Evolutionary conservation across 2,888 invertebrate genomes (phyloP), one percentile per base, ranked within the genome.

Genomic region (Polyploca ridens): DNA sequence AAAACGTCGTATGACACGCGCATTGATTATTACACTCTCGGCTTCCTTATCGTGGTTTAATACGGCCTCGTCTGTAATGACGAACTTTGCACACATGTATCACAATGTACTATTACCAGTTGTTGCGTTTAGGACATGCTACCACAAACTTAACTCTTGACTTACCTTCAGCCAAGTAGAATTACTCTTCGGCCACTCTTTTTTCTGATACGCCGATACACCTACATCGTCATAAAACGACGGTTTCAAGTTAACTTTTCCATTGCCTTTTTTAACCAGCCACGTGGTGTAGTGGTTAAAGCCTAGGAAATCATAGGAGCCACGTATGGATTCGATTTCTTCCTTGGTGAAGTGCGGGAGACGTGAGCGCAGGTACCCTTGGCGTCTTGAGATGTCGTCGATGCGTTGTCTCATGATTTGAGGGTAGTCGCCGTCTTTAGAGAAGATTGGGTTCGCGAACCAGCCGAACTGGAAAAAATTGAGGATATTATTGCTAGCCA

Each of bases 301-400:
- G 0, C 97, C 97, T 63, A 97, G 91, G 86, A 96, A 97, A 81
- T 98, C 97, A 1, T 94, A 93, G 0, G 96, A 95, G 0, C 95
- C 96, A 46, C 85, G 88, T 33, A 97, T 94, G 64, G 91, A 88
- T 11, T 88, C 81, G 10, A 96, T 90, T 89, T 97, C 96, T 33
- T 95, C 90, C 0, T 78, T 57, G 0, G 95, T 95, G 77, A 96
- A 96, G 66, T 78, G 79, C 0, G 96, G 96, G 3, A 97, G 89
- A 11, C 96, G 94, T 0, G 96, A 96, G 19, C 93, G 87, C 0
- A 87, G 78, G 72, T 94, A 96, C 10, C 95, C 95, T 83, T 96
- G 96, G 14, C 86, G 84, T 62, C 83, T 87, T 66, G 96, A 97
- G 41, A 95, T 91, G 1, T 90, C 86, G 58, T 90, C 94, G 13